Evolutionary conservation across 2,888 invertebrate genomes (phyloP), one percentile per base, ranked within the genome.

Genomic region (Zele albiditarsus): DNA sequence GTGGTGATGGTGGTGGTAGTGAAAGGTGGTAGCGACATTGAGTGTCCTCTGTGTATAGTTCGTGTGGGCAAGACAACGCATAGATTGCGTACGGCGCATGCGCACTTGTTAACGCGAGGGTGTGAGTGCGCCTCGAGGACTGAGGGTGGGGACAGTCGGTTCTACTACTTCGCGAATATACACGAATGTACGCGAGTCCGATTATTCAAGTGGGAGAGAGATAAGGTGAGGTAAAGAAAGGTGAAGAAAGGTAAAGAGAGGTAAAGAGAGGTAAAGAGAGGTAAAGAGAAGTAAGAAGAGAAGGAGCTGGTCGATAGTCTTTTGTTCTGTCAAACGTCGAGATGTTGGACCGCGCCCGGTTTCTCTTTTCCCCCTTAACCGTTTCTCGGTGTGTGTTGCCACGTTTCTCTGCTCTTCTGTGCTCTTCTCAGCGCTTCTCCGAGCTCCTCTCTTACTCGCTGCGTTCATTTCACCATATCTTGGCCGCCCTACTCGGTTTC

Each of bases 281-380:
- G 38, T 8, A 38, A 12, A 38, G 38, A 38, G 38, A 12, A 38
- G 33, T 33, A 65, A 33, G 28, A 38, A 38, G 53, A 31, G 31
- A 68, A 74, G 75, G 77, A 79, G 80, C 78, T 81, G 84, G 83
- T 85, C 85, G 84, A 86, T 85, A 84, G 85, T 85, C 88, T 88
- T 88, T 89, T 89, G 88, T 89, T 86, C 88, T 89, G 88, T 88
- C 88, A 88, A 87, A 88, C 83, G 84, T 87, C 83, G 85, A 84
- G 85, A 85, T 84, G 85, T 53, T 81, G 84, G 82, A 85, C 87
- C 87, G 86, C 85, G 84, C 84, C 74, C 77, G 74, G 70, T 58
- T 67, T 76, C 75, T 68, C 60, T 58, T 60, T 67, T 76, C 71
- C 57, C 74, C 62, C 60, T 46, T 53, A 69, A 49, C 57, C 74